phyloP scores from a whole-genome alignment of 1,140 invertebrate species.

The Ericerus pela region DNA sequence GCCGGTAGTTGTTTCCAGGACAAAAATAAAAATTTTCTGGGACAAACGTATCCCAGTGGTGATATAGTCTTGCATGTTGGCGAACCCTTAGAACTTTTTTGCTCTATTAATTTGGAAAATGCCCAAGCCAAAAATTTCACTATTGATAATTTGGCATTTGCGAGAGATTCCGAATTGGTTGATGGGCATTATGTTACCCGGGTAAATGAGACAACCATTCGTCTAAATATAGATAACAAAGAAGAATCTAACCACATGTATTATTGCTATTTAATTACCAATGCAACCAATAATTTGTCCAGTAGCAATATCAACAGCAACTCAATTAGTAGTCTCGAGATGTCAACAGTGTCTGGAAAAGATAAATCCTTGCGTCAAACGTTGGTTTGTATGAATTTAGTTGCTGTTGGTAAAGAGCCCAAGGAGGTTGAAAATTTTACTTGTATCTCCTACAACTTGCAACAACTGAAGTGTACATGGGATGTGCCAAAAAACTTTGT shows the following conservation, averaged over 20 bases:
- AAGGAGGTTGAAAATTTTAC: conserved; percentile 39
- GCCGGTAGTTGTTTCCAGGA: too few relatives aligned
- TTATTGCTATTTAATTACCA: conserved; percentile 28
- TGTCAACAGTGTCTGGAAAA: conserved; percentile 18
- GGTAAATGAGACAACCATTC: conserved; percentile 35
- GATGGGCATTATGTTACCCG: conserved; percentile 34
- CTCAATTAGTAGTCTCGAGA: too few relatives aligned
- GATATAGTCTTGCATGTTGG: conserved; percentile 37
- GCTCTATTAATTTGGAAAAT: conserved; percentile 34
- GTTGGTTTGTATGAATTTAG: conserved; percentile 36
- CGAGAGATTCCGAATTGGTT: conserved; percentile 32
- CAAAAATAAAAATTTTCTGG: too few relatives aligned
- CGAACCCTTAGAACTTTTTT: conserved; percentile 34
- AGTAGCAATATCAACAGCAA: too few relatives aligned
- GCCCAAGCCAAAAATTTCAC: conserved; percentile 29
- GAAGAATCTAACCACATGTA: conserved; percentile 31
- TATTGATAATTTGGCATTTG: conserved; percentile 34
- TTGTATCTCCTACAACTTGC: conserved; percentile 49
- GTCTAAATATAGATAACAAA: conserved; percentile 32
- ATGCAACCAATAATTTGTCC: not conserved
- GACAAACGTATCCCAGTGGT: conserved; percentile 34
- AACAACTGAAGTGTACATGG: conserved; percentile 49
- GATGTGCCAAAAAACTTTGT: conserved; percentile 36
- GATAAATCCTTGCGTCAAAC: not conserved
- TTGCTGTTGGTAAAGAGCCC: conserved; percentile 37